phyloP scores from a whole-genome alignment of 2,113 vertebrate genomes.

The Corydoras sp. region DNA sequence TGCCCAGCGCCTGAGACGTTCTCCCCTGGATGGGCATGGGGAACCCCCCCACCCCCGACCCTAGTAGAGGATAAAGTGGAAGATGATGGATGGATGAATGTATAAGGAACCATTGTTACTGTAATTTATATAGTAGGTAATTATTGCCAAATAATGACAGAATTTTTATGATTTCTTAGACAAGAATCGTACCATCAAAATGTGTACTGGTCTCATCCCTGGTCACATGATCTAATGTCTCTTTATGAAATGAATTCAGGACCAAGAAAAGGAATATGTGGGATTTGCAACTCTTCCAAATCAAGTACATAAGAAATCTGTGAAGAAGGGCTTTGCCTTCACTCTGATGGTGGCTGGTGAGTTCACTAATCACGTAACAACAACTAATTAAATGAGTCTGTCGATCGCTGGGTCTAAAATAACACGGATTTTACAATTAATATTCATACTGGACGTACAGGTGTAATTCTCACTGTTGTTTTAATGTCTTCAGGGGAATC shows the following conservation, averaged over 20 bases:
- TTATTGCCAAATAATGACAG: no score
- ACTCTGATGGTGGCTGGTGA: constrained; percentile 96
- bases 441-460: not conserved
- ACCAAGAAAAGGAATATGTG: constrained; percentile 70
- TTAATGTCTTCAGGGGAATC: constrained; percentile 74
- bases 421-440: not conserved
- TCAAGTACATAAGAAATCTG: constrained; percentile 89
- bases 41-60: no score
- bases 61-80: no score
- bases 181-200: no score
- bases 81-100: no score
- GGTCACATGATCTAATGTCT: not conserved
- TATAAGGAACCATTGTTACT: no score
- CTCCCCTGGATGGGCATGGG: no score
- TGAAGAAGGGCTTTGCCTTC: constrained; percentile 95
- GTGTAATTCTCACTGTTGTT: not conserved
- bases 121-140: no score
- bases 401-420: not conserved
- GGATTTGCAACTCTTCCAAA: constrained; percentile 79
- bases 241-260: constrained; percentile 46
- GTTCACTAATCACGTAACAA: not conserved
- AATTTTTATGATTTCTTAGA: no score
- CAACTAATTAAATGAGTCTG: not conserved
- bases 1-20: no score
- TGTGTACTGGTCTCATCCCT: no score